Evolutionary conservation across 2,888 invertebrate genomes (phyloP), one percentile per base, ranked within the genome.

Genomic region (Biston betularia): DNA sequence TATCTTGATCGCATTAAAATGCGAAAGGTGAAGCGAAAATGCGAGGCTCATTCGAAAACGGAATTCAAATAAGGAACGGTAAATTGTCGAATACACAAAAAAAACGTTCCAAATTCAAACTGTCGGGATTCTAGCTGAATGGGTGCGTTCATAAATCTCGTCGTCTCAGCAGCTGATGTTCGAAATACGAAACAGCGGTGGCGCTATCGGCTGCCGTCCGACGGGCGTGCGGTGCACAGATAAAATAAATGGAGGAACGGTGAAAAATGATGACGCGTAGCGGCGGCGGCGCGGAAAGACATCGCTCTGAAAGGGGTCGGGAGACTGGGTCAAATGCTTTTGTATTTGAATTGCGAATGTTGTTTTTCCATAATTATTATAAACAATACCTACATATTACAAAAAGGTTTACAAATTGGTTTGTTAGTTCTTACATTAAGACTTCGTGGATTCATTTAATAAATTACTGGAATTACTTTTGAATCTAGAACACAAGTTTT

Each of bases 241-340:
- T 93, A 93, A 93, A 92, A 93, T 92, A 92, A 92, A 93, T 92
- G 93, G 91, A 88, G 89, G 84, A 87, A 82, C 87, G 79, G 89
- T 93, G 93, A 93, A 93, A 93, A 93, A 93, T 93, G 93, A 92
- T 89, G 92, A 88, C 89, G 88, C 88, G 89, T 46, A 62, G 66
- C 62, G 62, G 62, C 62, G 67, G 74, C 88, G 85, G 87, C 84
- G 89, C 83, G 91, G 91, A 92, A 89, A 89, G 87, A 86, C 82
- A 79, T 76, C 86, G 82, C 82, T 76, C 81, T 82, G 81, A 87
- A 67, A 63, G 67, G 67, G 90, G 87, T 87, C 84, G 83, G 75
- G 75, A 68, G 82, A 82, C 83, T 86, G 83, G 90, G 89, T 89
- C 75, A 75, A 67, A 73, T 70, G 69, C 66, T 69, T 75, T 74